Conservation (phyloP, 2,888 invertebrate species). For the Neoascia interrupta region DNA sequence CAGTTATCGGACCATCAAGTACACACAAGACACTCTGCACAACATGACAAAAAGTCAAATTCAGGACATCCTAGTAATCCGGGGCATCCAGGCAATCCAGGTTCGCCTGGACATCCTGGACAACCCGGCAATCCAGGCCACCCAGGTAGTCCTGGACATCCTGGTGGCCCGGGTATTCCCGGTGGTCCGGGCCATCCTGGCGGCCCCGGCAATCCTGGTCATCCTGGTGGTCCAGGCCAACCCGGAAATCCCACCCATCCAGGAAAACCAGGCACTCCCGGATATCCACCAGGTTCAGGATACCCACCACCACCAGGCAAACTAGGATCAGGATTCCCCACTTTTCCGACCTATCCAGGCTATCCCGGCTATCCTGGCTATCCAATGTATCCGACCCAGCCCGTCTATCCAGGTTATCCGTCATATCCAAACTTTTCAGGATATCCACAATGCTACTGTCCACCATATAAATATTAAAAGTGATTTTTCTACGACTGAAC, state of each 20-base stretch:
- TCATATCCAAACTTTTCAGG: too few relatives aligned
- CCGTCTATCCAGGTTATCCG: background rate
- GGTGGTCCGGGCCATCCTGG: background rate
- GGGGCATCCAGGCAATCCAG: background rate
- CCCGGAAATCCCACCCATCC: background rate
- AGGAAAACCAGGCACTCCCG: background rate
- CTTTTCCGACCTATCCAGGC: too few relatives aligned
- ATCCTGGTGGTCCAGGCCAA: background rate
- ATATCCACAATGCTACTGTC: too few relatives aligned
- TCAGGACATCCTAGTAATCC: background rate
- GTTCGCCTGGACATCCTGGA: background rate
- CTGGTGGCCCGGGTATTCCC: background rate
- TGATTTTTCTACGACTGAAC: too few relatives aligned
- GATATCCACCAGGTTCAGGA: background rate
- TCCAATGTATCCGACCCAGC: background rate
- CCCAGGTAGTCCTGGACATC: background rate
- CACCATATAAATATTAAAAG: too few relatives aligned
- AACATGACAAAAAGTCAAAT: too few relatives aligned
- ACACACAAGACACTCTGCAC: too few relatives aligned
- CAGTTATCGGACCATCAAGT: too few relatives aligned
- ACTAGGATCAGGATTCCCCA: too few relatives aligned
- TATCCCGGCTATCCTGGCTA: too few relatives aligned
- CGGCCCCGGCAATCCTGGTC: background rate
- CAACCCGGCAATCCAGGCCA: background rate
- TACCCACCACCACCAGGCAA: background rate